Conservation (phyloP, 2,113 vertebrate genomes). For the Nibea albiflora region DNA sequence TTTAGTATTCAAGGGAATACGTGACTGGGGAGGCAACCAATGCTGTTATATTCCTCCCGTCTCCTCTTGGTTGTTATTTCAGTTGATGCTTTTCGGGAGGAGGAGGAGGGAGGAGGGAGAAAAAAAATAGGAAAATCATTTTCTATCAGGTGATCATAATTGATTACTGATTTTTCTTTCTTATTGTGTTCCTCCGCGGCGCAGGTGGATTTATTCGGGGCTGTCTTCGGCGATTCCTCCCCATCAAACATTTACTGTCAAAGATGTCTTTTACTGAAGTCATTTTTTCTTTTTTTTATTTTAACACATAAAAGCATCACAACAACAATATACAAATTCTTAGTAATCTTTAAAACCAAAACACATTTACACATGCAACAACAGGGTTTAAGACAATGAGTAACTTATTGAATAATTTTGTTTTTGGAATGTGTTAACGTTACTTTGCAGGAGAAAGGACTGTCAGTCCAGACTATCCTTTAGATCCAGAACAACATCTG, state of each 20-base stretch:
- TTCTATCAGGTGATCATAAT: conserved; percentile 71
- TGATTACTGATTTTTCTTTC: conserved; percentile 37
- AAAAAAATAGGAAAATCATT: conserved; percentile 12
- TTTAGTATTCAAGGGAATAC: conserved; percentile 84
- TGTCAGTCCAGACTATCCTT: conserved; percentile 48
- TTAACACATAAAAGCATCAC: conserved; percentile 93
- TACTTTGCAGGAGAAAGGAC: conserved; percentile 60
- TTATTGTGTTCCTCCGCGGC: neutral
- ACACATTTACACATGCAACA: conserved; percentile 94
- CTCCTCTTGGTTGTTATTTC: conserved; percentile 69
- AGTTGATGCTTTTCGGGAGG: conserved; percentile 54
- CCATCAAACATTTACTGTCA: conserved; percentile 71
- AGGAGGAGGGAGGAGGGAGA: neutral
- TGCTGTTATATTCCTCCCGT: conserved; percentile 66
- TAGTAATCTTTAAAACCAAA: conserved; percentile 91
- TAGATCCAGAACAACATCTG: conserved; percentile 72
- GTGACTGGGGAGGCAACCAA: conserved; percentile 81
- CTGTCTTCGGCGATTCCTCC: conserved; percentile 65
- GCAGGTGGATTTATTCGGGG: conserved; percentile 47
- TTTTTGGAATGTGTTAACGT: conserved; percentile 82
- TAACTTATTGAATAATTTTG: conserved; percentile 84
- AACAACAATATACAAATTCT: conserved; percentile 94
- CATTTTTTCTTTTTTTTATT: conserved; percentile 84
- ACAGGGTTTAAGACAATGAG: conserved; percentile 91
- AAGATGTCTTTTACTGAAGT: conserved; percentile 79